Percentiles rank a stretch among this genome's conserved stretches.
These are phyloP conservation scores for Caranx ignobilis DNA, from an alignment of 2,113 vertebrate species.

Conservation along the genomic window DNA sequence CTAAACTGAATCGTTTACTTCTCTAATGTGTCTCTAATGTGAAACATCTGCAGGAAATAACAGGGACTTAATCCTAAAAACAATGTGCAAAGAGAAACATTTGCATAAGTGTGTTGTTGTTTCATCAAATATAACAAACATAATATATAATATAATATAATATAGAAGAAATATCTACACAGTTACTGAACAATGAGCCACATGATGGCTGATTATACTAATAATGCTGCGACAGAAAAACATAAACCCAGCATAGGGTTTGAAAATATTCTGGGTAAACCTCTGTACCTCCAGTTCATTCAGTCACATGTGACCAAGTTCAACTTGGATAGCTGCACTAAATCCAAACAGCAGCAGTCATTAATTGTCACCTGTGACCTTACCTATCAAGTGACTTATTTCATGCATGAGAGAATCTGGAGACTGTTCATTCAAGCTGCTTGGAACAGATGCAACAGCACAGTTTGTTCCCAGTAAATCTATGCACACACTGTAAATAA, in stretches of 20 bases:
- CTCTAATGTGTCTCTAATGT: not conserved
- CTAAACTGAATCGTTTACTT: not conserved
- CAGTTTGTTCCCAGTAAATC: not conserved
- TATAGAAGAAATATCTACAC: no score
- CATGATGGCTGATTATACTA: no score
- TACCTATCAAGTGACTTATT: slow-evolving; percentile 25
- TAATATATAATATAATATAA: no score
- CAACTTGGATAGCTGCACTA: not conserved
- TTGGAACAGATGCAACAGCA: not conserved
- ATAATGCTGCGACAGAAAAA: no score
- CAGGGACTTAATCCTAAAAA: no score
- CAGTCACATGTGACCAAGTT: slow-evolving; percentile 12
- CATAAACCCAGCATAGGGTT: no score
- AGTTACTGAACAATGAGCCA: no score
- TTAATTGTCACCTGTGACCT: slow-evolving; percentile 12
- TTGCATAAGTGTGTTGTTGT: not conserved
- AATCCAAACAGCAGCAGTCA: slow-evolving; percentile 4
- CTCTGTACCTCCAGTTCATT: no score
- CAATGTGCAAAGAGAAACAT: not conserved
- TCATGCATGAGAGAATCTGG: slow-evolving; percentile 29
- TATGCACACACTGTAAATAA: no score
- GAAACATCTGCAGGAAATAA: not conserved
- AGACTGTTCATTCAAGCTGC: not conserved
- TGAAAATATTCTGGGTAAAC: no score
- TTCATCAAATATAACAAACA: not conserved